phyloP scores from a whole-genome alignment of 92 coral and sea anemone genomes.

The Paragorgia papillata region DNA sequence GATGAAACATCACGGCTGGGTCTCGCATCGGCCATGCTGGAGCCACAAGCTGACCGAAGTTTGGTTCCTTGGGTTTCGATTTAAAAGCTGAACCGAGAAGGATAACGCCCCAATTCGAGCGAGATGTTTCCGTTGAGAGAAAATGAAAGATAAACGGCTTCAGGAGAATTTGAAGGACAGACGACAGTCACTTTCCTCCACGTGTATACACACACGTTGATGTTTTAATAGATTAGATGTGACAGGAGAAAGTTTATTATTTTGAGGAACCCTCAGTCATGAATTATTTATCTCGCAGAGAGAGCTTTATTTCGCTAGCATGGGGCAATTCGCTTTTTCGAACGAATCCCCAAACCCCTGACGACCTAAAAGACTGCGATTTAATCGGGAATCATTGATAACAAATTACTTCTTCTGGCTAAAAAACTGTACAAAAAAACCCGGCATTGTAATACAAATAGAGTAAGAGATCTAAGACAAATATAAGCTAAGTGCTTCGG shows the following conservation, averaged over 20 bases:
- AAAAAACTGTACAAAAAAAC: no score
- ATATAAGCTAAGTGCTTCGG: slow-evolving; percentile 1
- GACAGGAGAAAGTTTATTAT: slow-evolving; percentile 36
- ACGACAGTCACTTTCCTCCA: slow-evolving; percentile 2
- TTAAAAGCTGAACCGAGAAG: neutral
- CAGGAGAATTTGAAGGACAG: slow-evolving; percentile 14
- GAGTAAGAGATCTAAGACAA: neutral
- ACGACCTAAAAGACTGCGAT: no score
- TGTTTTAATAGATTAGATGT: slow-evolving; percentile 34
- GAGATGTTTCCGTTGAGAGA: neutral
- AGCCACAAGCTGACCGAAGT: neutral
- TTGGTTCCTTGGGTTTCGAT: neutral
- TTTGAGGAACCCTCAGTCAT: slow-evolving; percentile 25
- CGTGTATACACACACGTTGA: slow-evolving; percentile 40
- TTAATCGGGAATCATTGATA: no score
- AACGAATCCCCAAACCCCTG: neutral
- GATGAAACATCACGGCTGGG: slow-evolving; percentile 2
- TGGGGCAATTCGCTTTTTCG: neutral
- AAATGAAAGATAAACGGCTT: neutral
- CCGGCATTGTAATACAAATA: slow-evolving; percentile 6
- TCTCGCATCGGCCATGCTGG: slow-evolving; percentile 12
- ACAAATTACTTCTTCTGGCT: no score
- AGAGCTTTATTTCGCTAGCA: neutral
- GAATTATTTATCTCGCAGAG: slow-evolving; percentile 31
- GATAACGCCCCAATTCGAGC: neutral